Base-by-base conservation (phyloP, 2,113 vertebrate genomes). In the Vulpes vulpes region DNA sequence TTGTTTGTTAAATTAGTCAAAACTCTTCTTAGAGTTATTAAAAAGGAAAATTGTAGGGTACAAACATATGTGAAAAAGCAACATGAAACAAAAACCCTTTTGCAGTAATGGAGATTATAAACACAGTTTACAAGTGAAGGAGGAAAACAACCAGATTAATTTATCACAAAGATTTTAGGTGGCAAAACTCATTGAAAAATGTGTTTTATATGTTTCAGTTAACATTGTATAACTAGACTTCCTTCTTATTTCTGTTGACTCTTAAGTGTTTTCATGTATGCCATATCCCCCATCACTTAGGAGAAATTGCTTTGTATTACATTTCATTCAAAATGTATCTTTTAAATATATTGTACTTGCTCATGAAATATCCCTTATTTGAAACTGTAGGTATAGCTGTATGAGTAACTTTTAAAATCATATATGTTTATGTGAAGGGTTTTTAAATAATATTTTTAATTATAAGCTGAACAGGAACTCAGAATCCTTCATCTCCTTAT, bases 281-380 rank as follows among this genome's bases (percentile, higher is more conserved):
- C 53, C n/a, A 91, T 0, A 67, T 55, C 64, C 55, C 16, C 55
- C 11, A 80, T 82, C 32, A 81, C 62, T 94, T 92, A 81, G 65
- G 65, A 96, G 38, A 93, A 51, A 62, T 43, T 25, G 25, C 49
- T 57, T 38, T 22, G 12, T 80, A 16, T 53, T 92, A 83, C 25
- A 92, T 73, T 94, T 86, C 94, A 67, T 89, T 94, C 30, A 84
- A 79, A 73, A 43, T 85, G 11, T 64, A 55, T 92, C 87, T 87
- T 84, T 65, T 15, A 59, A 53, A 8, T 53, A 35, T 74, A 76
- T 49, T 78, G 5, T 82, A 76, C 32, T 87, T 81, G 19, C 35
- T 93, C 35, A 51, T 62, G 87, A 95, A 78, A 38, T 67, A 89
- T 22, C 10, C 17, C 38, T 67, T 89, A 62, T 51, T 82, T 95